These are phyloP conservation scores for Umimayanthus kanabou DNA, from an alignment of 92 coral and sea anemone species.

Conservation along the genomic window DNA sequence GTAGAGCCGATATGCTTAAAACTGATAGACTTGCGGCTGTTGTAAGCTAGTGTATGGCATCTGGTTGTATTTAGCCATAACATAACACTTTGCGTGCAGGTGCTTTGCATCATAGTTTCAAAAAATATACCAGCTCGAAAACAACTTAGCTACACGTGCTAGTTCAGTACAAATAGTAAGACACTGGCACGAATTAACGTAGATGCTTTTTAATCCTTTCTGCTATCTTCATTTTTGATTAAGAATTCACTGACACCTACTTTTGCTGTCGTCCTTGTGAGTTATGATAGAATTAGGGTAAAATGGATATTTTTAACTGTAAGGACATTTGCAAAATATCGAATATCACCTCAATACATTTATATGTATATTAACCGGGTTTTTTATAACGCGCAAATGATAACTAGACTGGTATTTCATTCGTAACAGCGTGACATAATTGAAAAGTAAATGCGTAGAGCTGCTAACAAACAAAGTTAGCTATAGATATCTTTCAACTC, in stretches of 20 bases:
- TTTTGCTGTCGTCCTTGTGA: background rate
- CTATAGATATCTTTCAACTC: background rate
- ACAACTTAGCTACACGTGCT: background rate
- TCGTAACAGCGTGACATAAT: background rate
- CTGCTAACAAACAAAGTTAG: background rate
- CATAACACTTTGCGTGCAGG: background rate
- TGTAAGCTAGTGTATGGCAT: background rate
- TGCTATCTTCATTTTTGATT: background rate
- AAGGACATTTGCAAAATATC: background rate
- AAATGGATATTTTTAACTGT: background rate
- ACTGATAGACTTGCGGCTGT: background rate
- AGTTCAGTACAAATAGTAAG: background rate
- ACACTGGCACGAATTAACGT: background rate
- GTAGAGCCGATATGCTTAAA: background rate
- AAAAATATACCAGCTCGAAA: constrained; percentile 1
- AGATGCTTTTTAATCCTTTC: too few relatives aligned
- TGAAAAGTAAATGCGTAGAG: background rate
- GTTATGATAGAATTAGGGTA: background rate
- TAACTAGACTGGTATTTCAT: background rate
- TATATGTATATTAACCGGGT: background rate
- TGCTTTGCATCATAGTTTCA: background rate
- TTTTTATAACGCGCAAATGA: background rate
- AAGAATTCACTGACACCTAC: background rate
- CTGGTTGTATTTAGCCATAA: background rate
- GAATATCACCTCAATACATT: background rate